Conservation (phyloP, 2,888 invertebrate genomes). For the Euplagia quadripunctaria region DNA sequence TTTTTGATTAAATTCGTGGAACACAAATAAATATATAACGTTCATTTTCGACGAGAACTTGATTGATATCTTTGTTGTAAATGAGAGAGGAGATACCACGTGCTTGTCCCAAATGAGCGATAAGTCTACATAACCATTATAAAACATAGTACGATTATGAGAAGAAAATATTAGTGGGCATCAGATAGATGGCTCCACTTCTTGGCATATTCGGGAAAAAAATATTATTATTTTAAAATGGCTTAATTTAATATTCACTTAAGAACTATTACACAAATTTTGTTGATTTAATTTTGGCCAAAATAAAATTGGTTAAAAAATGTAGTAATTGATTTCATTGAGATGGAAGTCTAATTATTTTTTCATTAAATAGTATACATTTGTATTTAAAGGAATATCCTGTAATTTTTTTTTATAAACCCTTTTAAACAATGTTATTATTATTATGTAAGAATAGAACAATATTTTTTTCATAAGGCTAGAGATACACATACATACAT, state of each 20-base stretch:
- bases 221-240: conserved; percentile 11
- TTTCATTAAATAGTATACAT: neutral
- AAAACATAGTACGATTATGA: neutral
- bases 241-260: conserved; percentile 7
- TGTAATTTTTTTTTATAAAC: no score
- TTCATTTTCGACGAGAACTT: conserved; percentile 1
- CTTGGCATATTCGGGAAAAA: neutral
- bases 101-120: neutral
- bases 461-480: neutral
- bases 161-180: neutral
- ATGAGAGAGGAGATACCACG: neutral
- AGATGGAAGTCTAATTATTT: neutral
- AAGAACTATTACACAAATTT: conserved; percentile 15
- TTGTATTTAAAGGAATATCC: no score
- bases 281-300: neutral
- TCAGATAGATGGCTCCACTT: neutral
- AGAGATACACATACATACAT: neutral
- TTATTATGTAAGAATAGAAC: no score
- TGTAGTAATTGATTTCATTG: neutral
- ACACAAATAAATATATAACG: conserved; percentile 1
- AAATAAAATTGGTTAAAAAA: neutral
- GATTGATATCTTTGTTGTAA: neutral
- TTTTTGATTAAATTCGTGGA: conserved; percentile 28
- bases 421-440: no score
- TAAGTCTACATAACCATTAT: neutral